A percentile compares a stretch with the other conserved stretches of the same genome.
phyloP scores from a whole-genome alignment of 2,113 vertebrate species.

The Shinisaurus crocodilurus region DNA sequence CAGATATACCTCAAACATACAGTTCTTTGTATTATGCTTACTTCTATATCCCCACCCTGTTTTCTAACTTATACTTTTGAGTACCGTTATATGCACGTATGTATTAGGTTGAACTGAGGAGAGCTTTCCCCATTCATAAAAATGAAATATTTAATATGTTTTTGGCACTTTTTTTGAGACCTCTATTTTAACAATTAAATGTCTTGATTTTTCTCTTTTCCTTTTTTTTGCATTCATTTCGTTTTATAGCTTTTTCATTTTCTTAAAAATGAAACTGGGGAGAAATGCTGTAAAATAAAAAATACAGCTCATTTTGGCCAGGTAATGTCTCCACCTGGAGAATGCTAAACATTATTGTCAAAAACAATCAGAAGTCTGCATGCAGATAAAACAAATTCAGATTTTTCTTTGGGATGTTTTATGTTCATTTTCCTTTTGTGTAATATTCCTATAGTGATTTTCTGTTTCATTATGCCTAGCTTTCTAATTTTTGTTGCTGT shows the following conservation, averaged over 20 bases:
- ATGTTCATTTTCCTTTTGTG: background rate
- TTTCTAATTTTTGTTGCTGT: background rate
- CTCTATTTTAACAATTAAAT: background rate
- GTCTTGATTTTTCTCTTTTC: background rate
- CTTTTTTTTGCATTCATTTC: background rate
- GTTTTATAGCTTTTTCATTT: background rate
- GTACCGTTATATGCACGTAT: background rate
- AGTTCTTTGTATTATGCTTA: background rate
- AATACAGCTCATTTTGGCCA: background rate
- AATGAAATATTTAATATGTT: background rate
- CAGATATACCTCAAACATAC: background rate
- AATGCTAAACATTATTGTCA: background rate
- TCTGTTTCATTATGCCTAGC: background rate
- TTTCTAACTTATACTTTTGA: background rate
- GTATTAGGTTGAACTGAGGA: background rate
- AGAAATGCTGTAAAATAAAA: background rate
- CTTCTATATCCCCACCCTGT: background rate
- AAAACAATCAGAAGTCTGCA: background rate
- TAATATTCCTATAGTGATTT: background rate
- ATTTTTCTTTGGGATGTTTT: conserved; percentile 5
- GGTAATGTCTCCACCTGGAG: background rate
- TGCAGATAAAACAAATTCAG: background rate
- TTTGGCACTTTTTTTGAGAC: background rate
- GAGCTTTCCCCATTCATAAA: background rate
- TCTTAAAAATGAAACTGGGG: background rate